These are phyloP conservation scores for Drosophila watanabei DNA, from an alignment of 1,140 invertebrate genomes.

Conservation along the genomic window DNA sequence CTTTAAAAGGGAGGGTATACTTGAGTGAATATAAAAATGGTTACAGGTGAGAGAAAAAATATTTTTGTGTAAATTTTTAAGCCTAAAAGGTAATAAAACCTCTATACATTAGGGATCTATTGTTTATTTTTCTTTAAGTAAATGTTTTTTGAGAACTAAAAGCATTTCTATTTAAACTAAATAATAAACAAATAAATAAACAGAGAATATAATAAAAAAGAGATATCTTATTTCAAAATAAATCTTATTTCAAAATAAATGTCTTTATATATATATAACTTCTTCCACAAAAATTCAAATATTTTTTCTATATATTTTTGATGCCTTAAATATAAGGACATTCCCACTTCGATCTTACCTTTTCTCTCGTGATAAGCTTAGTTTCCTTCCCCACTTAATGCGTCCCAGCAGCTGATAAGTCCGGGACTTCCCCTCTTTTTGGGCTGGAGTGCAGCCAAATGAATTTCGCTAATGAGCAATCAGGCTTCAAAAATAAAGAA, in stretches of 20 bases:
- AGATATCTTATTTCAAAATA: no score
- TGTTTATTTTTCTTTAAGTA: no score
- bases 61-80: background rate
- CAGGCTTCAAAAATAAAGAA: conserved; percentile 62
- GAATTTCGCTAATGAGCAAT: conserved; percentile 80
- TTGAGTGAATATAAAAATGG: background rate
- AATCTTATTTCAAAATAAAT: no score
- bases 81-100: no score
- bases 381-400: conserved; percentile 39
- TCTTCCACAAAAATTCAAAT: background rate
- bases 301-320: background rate
- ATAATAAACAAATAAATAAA: no score
- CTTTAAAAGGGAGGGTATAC: background rate
- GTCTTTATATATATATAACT: no score
- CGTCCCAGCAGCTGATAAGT: conserved; percentile 40
- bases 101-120: no score
- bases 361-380: background rate
- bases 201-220: no score
- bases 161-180: no score
- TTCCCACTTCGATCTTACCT: background rate
- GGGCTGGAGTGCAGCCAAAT: conserved; percentile 76
- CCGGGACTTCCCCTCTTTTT: conserved; percentile 31
- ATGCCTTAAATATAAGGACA: background rate
- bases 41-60: background rate
- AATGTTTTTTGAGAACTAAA: no score